These are phyloP conservation scores for Spea bombifrons DNA, from an alignment of 2,113 vertebrate genomes.

Conservation along the genomic window DNA sequence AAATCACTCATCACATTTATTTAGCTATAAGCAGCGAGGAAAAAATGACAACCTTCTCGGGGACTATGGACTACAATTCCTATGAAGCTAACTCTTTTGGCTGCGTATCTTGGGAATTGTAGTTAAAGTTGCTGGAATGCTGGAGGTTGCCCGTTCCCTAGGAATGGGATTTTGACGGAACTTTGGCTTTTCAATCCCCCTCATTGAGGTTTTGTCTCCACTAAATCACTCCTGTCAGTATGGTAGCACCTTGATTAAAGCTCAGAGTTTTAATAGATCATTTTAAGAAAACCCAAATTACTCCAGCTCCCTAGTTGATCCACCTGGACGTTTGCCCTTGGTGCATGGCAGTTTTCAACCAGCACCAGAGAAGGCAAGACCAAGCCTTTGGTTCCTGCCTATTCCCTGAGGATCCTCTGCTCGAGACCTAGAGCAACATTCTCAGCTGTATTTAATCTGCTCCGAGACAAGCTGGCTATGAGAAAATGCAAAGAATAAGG, in stretches of 20 bases:
- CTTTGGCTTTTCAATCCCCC: background rate
- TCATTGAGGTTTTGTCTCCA: slow-evolving; percentile 48
- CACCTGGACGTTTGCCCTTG: slow-evolving; percentile 91
- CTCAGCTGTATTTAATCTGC: slow-evolving; percentile 99
- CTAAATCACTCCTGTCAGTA: slow-evolving; percentile 87
- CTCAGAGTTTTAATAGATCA: slow-evolving; percentile 98
- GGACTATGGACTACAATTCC: no score
- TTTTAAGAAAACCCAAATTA: slow-evolving; percentile 89
- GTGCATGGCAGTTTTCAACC: slow-evolving; percentile 89
- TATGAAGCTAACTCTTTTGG: no score
- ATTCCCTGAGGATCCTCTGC: slow-evolving; percentile 85
- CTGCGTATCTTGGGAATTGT: no score
- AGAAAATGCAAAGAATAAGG: slow-evolving; percentile 80
- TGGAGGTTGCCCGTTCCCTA: background rate
- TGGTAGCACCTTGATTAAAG: slow-evolving; percentile 96
- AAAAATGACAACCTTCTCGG: no score
- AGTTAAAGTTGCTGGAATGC: background rate
- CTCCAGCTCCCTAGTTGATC: slow-evolving; percentile 82
- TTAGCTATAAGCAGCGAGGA: no score
- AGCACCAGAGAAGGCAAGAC: slow-evolving; percentile 81
- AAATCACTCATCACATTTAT: no score
- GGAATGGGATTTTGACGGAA: background rate
- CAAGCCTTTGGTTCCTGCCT: slow-evolving; percentile 94
- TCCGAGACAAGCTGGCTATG: slow-evolving; percentile 98
- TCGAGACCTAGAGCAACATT: slow-evolving; percentile 91